Evolutionary conservation across 2,113 vertebrate genomes (phyloP).

Genomic region (Grus americana): DNA sequence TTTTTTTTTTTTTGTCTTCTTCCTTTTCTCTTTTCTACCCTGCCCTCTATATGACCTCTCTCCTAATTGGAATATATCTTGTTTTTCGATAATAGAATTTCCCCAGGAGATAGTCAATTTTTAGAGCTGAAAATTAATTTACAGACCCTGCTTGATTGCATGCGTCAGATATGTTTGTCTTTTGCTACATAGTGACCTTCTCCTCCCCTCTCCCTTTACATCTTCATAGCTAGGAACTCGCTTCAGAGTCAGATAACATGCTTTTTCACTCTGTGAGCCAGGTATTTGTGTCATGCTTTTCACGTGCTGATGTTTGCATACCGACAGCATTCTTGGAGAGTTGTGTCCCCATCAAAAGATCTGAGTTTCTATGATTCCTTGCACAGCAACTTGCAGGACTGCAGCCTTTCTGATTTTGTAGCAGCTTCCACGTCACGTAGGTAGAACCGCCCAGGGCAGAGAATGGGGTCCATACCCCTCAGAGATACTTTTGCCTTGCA

Average conservation of each 20-base stretch:
- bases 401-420: neutral
- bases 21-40: slow-evolving; percentile 23
- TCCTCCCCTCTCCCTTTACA: slow-evolving; percentile 25
- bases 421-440: neutral
- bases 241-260: neutral
- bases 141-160: slow-evolving; percentile 30
- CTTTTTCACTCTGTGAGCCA: neutral
- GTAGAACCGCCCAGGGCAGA: neutral
- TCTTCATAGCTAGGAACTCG: slow-evolving; percentile 15
- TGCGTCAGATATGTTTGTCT: slow-evolving; percentile 63
- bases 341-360: neutral
- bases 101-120: slow-evolving; percentile 61
- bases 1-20: neutral
- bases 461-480: accelerated
- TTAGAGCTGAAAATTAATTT: slow-evolving; percentile 70
- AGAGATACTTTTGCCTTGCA: neutral
- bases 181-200: slow-evolving; percentile 58
- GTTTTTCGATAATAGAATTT: slow-evolving; percentile 71
- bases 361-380: neutral
- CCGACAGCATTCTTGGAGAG: neutral
- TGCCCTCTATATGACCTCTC: slow-evolving; percentile 50
- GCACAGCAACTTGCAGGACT: neutral
- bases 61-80: slow-evolving; percentile 69
- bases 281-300: neutral
- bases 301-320: neutral